Percentiles rank a stretch among this genome's conserved stretches.
phyloP scores from a whole-genome alignment of 64 coral and sea anemone species.

The Anthopleura sola region DNA sequence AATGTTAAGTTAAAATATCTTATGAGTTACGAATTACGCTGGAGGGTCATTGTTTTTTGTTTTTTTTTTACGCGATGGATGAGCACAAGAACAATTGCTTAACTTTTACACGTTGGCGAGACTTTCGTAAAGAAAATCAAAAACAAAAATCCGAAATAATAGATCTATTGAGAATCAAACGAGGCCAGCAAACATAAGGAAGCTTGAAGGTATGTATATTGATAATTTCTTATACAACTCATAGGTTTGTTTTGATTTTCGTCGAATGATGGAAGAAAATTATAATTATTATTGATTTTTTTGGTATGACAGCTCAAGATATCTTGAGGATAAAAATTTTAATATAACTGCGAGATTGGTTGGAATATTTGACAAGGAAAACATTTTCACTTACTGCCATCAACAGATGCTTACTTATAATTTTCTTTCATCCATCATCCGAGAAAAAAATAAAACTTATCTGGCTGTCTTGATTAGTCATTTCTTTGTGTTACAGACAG shows the following conservation, averaged over 20 bases:
- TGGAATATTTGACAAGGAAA: slow-evolving; percentile 7
- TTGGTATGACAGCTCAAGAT: slow-evolving; percentile 19
- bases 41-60: slow-evolving; percentile 23
- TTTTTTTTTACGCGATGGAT: not conserved
- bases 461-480: no score
- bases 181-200: not conserved
- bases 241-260: no score
- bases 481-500: no score
- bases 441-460: no score
- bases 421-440: no score
- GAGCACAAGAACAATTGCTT: slow-evolving; percentile 5
- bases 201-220: slow-evolving; percentile 6
- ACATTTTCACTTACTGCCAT: slow-evolving; percentile 18
- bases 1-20: no score
- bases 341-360: not conserved
- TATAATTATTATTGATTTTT: no score
- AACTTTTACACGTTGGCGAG: slow-evolving; percentile 17
- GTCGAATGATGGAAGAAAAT: no score
- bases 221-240: not conserved
- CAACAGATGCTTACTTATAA: slow-evolving; percentile 11
- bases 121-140: slow-evolving; percentile 20
- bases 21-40: slow-evolving; percentile 16
- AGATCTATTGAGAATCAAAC: not conserved
- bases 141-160: not conserved
- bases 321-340: slow-evolving; percentile 10